phyloP scores from a whole-genome alignment of 2,888 invertebrate genomes.

The Hydroisotoma schaefferi region DNA sequence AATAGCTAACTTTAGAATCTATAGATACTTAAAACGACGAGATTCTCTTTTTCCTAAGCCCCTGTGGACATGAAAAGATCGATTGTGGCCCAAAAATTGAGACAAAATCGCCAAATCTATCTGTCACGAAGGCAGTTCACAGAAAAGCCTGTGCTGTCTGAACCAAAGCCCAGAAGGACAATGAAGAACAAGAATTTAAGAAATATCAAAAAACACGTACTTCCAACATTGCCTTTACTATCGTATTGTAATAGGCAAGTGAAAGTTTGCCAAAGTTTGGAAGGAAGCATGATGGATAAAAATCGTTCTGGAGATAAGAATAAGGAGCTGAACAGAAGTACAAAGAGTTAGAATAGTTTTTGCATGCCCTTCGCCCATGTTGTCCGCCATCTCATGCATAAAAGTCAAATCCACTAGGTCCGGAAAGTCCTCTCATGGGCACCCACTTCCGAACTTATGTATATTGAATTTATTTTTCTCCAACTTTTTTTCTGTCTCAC shows the following conservation, averaged over 20 bases:
- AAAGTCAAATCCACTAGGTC: constrained; percentile 1
- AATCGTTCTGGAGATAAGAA: not conserved
- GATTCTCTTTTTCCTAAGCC: too few species aligned
- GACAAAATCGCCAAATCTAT: too few species aligned
- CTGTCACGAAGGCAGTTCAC: too few species aligned
- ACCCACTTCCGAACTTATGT: not conserved
- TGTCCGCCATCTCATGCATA: constrained; percentile 9
- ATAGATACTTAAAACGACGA: too few species aligned
- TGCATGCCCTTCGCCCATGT: not conserved
- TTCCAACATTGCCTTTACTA: not conserved
- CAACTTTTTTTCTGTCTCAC: not conserved
- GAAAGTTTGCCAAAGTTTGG: constrained; percentile 1
- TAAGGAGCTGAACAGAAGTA: constrained; percentile 6
- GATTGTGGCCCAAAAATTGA: too few species aligned
- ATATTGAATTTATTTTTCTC: constrained; percentile 6
- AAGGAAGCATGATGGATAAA: constrained; percentile 3
- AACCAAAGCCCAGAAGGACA: not conserved
- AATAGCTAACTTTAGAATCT: too few species aligned
- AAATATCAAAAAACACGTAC: not conserved
- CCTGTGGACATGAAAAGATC: too few species aligned
- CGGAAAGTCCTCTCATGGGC: not conserved
- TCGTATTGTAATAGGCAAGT: not conserved
- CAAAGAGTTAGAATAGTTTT: too few species aligned
- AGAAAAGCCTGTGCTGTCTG: too few species aligned
- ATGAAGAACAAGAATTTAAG: not conserved